Conservation (phyloP, 1,140 invertebrate species). For the Caenorhabditis elegans region WBcel235 BX284604.4:8021501-8022000, state of each 20-base stretch:
- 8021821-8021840: neutral
- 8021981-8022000: too few relatives aligned
- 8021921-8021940: neutral
- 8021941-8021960: too few relatives aligned
- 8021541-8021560: too few relatives aligned
- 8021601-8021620: too few relatives aligned
- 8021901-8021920: neutral
- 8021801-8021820: too few relatives aligned
- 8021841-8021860: constrained; percentile 26
- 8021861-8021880: neutral
- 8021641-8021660: too few relatives aligned
- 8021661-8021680: neutral
- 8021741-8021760: neutral
- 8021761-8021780: neutral
- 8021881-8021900: neutral
- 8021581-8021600: too few relatives aligned
- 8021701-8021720: neutral
- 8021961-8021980: too few relatives aligned
- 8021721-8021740: neutral
- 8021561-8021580: too few relatives aligned
- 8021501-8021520: neutral
- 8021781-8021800: constrained; percentile 8
- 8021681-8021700: neutral
- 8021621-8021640: too few relatives aligned
- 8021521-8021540: neutral